Evolutionary conservation across 92 coral and sea anemone genomes (phyloP), one percentile per base, ranked within the genome.

Genomic region (Zoanthus gigantus): DNA sequence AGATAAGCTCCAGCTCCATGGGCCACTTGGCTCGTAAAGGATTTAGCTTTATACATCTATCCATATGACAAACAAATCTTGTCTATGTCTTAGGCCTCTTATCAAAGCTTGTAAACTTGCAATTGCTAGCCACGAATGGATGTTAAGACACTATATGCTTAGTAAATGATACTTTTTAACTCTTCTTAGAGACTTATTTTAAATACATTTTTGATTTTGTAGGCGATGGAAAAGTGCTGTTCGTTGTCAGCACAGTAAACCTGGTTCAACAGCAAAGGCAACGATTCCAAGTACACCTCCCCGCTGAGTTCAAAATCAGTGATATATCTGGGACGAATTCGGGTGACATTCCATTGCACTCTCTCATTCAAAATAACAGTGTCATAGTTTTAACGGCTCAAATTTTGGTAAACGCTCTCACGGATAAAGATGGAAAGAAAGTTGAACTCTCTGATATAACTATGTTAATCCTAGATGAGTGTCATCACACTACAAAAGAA

Each of bases 201-300:
- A 50, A 23, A 50, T 50, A 0, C 12, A 50, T 0, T 69, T 69
- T 34, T 23, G 3, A 69, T 14, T 7, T 34, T 65, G 44, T 86
- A 83, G 90, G 86, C 6, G 78, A 79, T 31, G 94, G 92, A 47
- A 92, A 78, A 69, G 93, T 97, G 29, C 69, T 92, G 13, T 97
- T 97, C 56, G 88, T 97, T 23, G 99, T 97, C 6, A 97, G 98
- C 90, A 97, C 98, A 57, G 98, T 97, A n/a, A 97, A 96, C 77
- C 91, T 97, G 58, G 97, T 97, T 15, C 93, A 91, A 9, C 99
- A 97, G 67, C 99, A 97, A 74, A 83, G 86, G 72, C 90, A 95
- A 71, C 93, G 96, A 15, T 97, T 97, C 45, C 91, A 95, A 30
- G 75, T 74, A 18, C 89, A 90, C 85, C 91, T 97, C 16, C 85